These are phyloP conservation scores for Archips crataeganus DNA, from an alignment of 2,888 invertebrate genomes.

Conservation along the genomic window DNA sequence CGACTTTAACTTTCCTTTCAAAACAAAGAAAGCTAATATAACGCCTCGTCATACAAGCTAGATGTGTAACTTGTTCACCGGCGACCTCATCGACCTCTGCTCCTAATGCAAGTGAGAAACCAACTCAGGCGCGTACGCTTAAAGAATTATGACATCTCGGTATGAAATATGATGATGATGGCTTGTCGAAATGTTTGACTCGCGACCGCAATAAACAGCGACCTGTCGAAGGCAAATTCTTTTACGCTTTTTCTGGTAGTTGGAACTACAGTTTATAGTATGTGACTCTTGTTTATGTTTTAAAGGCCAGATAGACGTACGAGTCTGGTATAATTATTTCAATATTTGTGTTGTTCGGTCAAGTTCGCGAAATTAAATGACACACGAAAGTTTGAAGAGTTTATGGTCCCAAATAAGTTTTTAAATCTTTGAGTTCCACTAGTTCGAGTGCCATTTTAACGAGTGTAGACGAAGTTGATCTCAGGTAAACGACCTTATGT, in stretches of 20 bases:
- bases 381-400: too few species aligned
- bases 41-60: constrained; percentile 9
- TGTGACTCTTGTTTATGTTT: too few species aligned
- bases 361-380: too few species aligned
- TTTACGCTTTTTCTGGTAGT: neutral
- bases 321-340: too few species aligned
- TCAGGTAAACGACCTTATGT: constrained; percentile 20
- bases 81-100: constrained; percentile 32
- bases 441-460: constrained; percentile 2
- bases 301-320: too few species aligned
- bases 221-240: constrained; percentile 1
- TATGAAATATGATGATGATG: constrained; percentile 40
- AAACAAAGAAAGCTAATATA: constrained; percentile 8
- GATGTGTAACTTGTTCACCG: constrained; percentile 28
- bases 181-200: constrained; percentile 38
- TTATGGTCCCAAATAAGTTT: neutral
- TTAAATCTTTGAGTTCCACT: neutral
- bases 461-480: neutral
- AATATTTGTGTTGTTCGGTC: too few species aligned
- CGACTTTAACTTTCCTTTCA: constrained; percentile 1
- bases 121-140: constrained; percentile 26
- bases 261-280: neutral
- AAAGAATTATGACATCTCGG: constrained; percentile 36
- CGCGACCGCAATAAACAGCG: constrained; percentile 28
- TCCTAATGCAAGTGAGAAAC: constrained; percentile 33